A percentile compares a stretch with the other conserved stretches of the same genome.
Evolutionary conservation across 2,113 vertebrate species (phyloP).

Genomic region (Crotalus viridis): DNA sequence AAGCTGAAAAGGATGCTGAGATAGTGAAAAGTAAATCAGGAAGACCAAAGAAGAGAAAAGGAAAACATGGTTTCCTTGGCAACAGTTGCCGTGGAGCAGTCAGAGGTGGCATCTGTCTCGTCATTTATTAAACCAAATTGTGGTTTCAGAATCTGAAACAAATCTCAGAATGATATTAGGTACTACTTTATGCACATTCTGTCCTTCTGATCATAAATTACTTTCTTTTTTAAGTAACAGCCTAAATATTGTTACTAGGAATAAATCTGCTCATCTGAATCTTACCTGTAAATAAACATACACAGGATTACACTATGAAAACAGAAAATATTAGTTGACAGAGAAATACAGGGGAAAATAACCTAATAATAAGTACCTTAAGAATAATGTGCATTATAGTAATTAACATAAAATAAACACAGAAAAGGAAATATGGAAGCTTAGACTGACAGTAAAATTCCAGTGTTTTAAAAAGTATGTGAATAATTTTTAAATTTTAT

Average conservation of each 20-base stretch:
- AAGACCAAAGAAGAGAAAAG: not conserved
- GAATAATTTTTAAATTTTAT: not conserved
- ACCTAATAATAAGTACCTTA: not conserved
- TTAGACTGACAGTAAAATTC: not conserved
- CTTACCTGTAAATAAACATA: not conserved
- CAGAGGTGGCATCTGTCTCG: slow-evolving; percentile 43
- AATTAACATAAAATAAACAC: not conserved
- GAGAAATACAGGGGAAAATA: not conserved
- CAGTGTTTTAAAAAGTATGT: not conserved
- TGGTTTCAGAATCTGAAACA: slow-evolving; percentile 27
- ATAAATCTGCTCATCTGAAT: not conserved
- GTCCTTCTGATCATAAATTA: not conserved
- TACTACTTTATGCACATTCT: not conserved
- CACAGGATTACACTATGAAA: not conserved
- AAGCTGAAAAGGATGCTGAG: slow-evolving; percentile 27
- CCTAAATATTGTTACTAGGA: not conserved
- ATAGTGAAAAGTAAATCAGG: slow-evolving; percentile 12
- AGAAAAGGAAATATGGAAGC: not conserved
- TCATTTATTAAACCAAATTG: slow-evolving; percentile 28
- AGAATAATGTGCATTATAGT: not conserved
- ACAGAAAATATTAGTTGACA: not conserved
- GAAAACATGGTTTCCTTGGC: slow-evolving; percentile 62
- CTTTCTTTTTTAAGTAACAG: not conserved
- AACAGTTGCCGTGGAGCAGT: slow-evolving; percentile 39
- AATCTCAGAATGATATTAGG: slow-evolving; percentile 4